Evolutionary conservation across 2,797 vertebrate species (phyloP), one percentile per base, ranked within the genome.

Genomic region (Manis javanica): DNA sequence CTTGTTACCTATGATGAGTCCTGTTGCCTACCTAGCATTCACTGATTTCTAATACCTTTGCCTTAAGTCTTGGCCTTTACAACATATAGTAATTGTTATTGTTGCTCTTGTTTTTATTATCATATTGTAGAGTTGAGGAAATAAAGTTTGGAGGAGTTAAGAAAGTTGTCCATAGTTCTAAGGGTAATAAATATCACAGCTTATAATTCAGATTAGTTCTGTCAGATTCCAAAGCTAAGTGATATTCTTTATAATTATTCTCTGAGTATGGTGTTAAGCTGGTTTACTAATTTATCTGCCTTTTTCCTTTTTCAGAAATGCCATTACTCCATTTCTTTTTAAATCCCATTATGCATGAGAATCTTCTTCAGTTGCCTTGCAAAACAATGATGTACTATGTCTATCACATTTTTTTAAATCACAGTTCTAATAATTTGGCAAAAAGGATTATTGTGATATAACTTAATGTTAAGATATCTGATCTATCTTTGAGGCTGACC

Each of bases 241-340:
- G 34, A 87, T 90, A 18, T 89, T 72, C 18, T 89, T 24, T 81
- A 15, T 64, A 94, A 84, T 84, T 64, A 86, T 85, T 87, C 39
- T 90, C 12, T 57, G 69, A 88, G 7, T 72, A 29, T 34, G 29
- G 2, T 92, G 21, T 85, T 95, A 90, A 82, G 75, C n/a, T 4
- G 26, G 21, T 13, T 42, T 91, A 53, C 64, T 75, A 91, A 72
- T 59, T 90, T 12, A 26, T 34, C 89, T 91, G 5, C 0, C 24
- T 83, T 64, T 71, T 88, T 78, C 66, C 23, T 83, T 87, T 68
- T 39, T 57, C 26, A 91, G 46, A 87, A 84, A 18, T 63, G 91
- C 53, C 18, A 72, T 74, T 37, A 86, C 21, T 53, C 21, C 2
- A 18, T 78, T 5, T 42, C 8, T 89, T 37, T 31, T 71, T 92